Evolutionary conservation across 2,797 vertebrate species (phyloP).

Genomic region (Sebastiscus tertius): DNA sequence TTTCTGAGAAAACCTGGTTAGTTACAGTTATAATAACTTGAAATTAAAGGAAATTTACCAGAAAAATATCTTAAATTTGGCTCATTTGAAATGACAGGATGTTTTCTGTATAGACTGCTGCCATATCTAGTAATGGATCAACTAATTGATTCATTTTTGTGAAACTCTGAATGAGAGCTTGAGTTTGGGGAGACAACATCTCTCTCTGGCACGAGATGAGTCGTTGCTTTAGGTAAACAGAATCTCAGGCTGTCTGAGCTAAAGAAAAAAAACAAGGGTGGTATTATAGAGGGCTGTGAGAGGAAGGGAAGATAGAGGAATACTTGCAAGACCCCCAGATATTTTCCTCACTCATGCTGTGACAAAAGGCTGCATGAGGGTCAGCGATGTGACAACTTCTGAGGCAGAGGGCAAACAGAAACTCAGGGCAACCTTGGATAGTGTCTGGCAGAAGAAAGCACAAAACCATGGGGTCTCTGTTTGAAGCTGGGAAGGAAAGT

Average conservation of each 20-base stretch:
- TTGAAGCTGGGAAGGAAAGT: conserved; percentile 36
- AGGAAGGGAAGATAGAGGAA: conserved; percentile 10
- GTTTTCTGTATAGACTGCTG: background rate
- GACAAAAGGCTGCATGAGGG: conserved; percentile 48
- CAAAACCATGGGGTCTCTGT: conserved; percentile 40
- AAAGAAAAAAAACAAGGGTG: background rate
- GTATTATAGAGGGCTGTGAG: background rate
- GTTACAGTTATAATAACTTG: background rate
- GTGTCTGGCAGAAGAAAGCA: conserved; percentile 49
- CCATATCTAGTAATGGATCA: background rate
- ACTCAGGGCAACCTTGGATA: conserved; percentile 41
- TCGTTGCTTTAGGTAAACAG: conserved; percentile 2
- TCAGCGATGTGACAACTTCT: conserved; percentile 34
- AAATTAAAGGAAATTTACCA: background rate
- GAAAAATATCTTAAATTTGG: background rate
- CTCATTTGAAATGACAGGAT: background rate
- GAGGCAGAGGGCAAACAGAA: conserved; percentile 41
- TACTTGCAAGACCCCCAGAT: conserved; percentile 24
- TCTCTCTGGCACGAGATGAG: background rate
- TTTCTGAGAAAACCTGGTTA: background rate
- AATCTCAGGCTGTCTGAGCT: conserved; percentile 16
- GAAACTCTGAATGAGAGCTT: background rate
- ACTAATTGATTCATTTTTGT: background rate
- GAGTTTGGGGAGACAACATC: background rate
- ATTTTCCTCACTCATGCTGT: conserved; percentile 43